A percentile compares a stretch with the other conserved stretches of the same genome.
Evolutionary conservation across 2,888 invertebrate species (phyloP).

Genomic region (Nomada fucata): DNA sequence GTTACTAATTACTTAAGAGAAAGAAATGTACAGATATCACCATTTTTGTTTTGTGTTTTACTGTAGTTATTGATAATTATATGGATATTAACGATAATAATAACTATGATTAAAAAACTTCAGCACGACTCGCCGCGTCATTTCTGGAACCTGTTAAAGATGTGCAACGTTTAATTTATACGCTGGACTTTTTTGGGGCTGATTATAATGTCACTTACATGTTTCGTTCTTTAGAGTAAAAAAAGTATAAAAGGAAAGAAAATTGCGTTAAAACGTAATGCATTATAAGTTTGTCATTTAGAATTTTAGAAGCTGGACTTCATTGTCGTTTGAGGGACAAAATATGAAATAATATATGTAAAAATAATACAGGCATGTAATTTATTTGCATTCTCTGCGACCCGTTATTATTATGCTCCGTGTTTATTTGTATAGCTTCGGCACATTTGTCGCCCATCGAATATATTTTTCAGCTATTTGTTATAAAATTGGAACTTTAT

Average conservation of each 20-base stretch:
- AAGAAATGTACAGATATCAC: constrained; percentile 84
- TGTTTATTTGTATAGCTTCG: constrained; percentile 12
- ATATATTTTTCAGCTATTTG: constrained; percentile 18
- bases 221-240: background rate
- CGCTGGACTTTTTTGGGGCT: constrained; percentile 1
- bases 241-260: no score
- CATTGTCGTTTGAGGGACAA: constrained; percentile 28
- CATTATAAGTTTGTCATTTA: constrained; percentile 31
- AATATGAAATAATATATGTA: constrained; percentile 19
- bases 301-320: constrained; percentile 51
- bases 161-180: constrained; percentile 22
- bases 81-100: constrained; percentile 84
- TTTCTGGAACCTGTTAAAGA: constrained; percentile 49
- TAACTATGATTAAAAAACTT: constrained; percentile 83
- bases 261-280: constrained; percentile 3
- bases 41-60: constrained; percentile 84
- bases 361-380: constrained; percentile 24
- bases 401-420: constrained; percentile 14
- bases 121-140: constrained; percentile 63
- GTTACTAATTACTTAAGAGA: constrained; percentile 82
- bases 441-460: background rate
- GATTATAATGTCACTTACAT: background rate
- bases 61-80: constrained; percentile 84
- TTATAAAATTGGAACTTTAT: constrained; percentile 17
- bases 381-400: constrained; percentile 39